Conservation (phyloP, 2,113 vertebrate genomes). For the Pogonocichla stellata region DNA sequence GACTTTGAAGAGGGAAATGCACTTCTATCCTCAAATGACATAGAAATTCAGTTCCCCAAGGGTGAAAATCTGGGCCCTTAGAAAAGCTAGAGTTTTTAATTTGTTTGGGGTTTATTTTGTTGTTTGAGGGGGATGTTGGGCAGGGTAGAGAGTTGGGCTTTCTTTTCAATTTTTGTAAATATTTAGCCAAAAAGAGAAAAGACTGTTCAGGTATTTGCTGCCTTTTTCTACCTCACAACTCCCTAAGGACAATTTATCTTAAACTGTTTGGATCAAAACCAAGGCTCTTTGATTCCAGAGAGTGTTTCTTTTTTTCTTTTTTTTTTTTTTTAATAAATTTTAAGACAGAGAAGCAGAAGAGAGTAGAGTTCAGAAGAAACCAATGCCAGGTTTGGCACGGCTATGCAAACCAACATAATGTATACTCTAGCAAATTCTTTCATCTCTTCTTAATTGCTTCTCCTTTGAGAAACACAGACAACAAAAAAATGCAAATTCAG, state of each 20-base stretch:
- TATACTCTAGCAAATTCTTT: neutral
- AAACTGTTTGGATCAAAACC: neutral
- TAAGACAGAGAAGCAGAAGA: neutral
- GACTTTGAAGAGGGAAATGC: neutral
- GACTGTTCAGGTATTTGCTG: neutral
- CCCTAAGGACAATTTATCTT: neutral
- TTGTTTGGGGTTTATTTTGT: neutral
- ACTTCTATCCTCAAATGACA: neutral
- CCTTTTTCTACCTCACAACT: neutral
- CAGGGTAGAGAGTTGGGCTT: neutral
- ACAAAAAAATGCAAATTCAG: neutral
- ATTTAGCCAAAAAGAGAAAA: neutral
- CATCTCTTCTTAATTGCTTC: neutral
- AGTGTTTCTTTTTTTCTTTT: neutral
- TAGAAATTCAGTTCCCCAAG: neutral
- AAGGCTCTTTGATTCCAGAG: neutral
- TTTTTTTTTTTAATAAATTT: neutral
- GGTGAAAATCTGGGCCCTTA: neutral
- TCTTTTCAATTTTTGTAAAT: neutral
- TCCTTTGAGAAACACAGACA: neutral
- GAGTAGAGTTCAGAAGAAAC: neutral
- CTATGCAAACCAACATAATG: neutral
- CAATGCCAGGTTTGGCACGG: neutral
- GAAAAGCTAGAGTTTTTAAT: neutral
- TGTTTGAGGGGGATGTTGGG: neutral